Base-by-base conservation (phyloP, 2,113 vertebrate species). In the Pachypanchax playfairii region DNA sequence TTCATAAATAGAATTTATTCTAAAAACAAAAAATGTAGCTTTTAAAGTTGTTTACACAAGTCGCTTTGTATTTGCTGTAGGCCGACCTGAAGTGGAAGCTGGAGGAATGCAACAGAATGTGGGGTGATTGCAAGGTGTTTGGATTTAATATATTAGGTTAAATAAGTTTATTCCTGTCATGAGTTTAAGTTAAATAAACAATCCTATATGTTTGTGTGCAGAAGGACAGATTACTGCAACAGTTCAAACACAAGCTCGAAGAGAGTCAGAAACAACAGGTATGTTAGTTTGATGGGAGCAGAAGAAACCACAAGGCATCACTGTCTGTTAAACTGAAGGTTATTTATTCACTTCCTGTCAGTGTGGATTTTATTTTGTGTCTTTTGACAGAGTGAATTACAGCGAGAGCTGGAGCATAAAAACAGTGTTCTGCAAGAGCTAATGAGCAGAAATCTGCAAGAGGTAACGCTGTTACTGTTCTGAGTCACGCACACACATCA, bases 221-320 rank as follows among this genome's bases (percentile, higher is more conserved):
- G 96, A 98, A 96, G 82, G 96, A 99, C 4, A 82, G 94, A 39
- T 91, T 94, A 5, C 43, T 99, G 46, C 96, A 96, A 74, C 96
- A 98, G 77, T 92, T 95, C 43, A 96, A 96, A 86, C 86, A 58
- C 76, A 97, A 93, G 70, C 79, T 98, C 68, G 96, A 98, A 15
- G 96, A 98, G 66, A 93, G 90, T 81, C 94, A 79, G 75, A 93
- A 91, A 75, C 92, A 94, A 39, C 93, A 97, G 94, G 96, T 98
- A 83, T 10, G 13, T 2, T 51, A 1, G 4, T 20, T 42, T 17
- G n/a, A n/a, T n/a, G n/a, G n/a, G n/a, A n/a, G n/a, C n/a, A n/a
- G n/a, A n/a, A n/a, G n/a, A n/a, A n/a, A n/a, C n/a, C n/a, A n/a
- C n/a, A n/a, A n/a, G n/a, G n/a, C n/a, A n/a, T n/a, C n/a, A n/a